Percentiles rank a stretch among this genome's conserved stretches.
Evolutionary conservation across 2,797 vertebrate genomes (phyloP).

Genomic region (Girardinus metallicus): DNA sequence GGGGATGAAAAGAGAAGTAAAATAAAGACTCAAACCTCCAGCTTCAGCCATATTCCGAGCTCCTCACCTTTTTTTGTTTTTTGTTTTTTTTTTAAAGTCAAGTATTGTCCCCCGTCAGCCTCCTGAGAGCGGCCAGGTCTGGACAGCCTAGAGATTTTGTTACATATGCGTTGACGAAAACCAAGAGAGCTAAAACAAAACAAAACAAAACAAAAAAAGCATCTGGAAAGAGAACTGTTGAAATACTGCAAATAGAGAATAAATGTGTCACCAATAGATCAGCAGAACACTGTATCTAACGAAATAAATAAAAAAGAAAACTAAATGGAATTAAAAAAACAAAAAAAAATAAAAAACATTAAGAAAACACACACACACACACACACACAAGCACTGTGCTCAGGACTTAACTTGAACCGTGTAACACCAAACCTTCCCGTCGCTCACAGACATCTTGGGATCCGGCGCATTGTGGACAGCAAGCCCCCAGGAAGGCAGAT

Average conservation of each 20-base stretch:
- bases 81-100: not conserved
- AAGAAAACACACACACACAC: constrained; percentile 19
- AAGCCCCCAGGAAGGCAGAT: constrained; percentile 11
- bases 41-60: constrained; percentile 41
- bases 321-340: not conserved
- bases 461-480: constrained; percentile 52
- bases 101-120: constrained; percentile 36
- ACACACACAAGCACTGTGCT: constrained; percentile 69
- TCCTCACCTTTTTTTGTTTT: constrained; percentile 14
- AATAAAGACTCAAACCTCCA: constrained; percentile 35
- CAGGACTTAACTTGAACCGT: constrained; percentile 61
- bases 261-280: constrained; percentile 44
- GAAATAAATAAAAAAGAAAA: not conserved
- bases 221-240: constrained; percentile 46
- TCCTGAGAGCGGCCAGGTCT: constrained; percentile 23
- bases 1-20: constrained; percentile 15
- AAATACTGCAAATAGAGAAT: constrained; percentile 61
- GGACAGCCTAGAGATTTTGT: constrained; percentile 40
- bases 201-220: not conserved
- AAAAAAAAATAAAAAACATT: not conserved
- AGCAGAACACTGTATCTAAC: constrained; percentile 66
- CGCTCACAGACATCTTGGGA: constrained; percentile 40
- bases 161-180: constrained; percentile 34
- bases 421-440: constrained; percentile 54
- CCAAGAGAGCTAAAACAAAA: constrained; percentile 35